Percentiles rank a stretch among this genome's conserved stretches.
Conservation (phyloP, 1,140 invertebrate species). For the Drosophila bipectinata region DNA sequence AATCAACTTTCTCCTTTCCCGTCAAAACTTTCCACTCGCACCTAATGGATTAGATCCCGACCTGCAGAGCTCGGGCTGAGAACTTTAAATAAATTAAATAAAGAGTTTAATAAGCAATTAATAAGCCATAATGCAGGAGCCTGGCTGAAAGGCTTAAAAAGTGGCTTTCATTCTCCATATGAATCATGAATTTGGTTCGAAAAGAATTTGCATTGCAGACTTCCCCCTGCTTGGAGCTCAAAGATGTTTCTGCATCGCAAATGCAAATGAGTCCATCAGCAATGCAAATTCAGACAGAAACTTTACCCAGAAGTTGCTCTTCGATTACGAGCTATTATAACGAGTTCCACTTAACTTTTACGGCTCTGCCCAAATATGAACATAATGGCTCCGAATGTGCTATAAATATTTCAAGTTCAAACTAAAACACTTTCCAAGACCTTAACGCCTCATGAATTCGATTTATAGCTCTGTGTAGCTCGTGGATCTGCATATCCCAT, state of each 20-base stretch:
- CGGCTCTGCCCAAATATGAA: constrained; percentile 17
- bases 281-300: constrained; percentile 60
- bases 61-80: constrained; percentile 3
- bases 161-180: neutral
- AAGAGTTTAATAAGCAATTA: neutral
- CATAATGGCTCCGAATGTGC: constrained; percentile 13
- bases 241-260: constrained; percentile 20
- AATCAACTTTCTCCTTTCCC: constrained; percentile 43
- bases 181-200: neutral
- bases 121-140: neutral
- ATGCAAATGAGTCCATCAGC: constrained; percentile 67
- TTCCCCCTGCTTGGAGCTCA: constrained; percentile 4
- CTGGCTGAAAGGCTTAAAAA: neutral
- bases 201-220: constrained; percentile 4
- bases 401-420: constrained; percentile 73
- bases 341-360: constrained; percentile 48
- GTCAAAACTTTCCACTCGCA: constrained; percentile 17
- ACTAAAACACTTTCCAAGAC: constrained; percentile 59
- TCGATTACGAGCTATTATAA: constrained; percentile 55
- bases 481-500: constrained; percentile 8
- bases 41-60: constrained; percentile 1
- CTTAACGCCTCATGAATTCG: constrained; percentile 71
- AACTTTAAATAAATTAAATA: constrained; percentile 7
- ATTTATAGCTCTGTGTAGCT: constrained; percentile 61
- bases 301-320: constrained; percentile 45